Conservation (phyloP, 2,113 vertebrate genomes). For the Phaethornis superciliosus region DNA sequence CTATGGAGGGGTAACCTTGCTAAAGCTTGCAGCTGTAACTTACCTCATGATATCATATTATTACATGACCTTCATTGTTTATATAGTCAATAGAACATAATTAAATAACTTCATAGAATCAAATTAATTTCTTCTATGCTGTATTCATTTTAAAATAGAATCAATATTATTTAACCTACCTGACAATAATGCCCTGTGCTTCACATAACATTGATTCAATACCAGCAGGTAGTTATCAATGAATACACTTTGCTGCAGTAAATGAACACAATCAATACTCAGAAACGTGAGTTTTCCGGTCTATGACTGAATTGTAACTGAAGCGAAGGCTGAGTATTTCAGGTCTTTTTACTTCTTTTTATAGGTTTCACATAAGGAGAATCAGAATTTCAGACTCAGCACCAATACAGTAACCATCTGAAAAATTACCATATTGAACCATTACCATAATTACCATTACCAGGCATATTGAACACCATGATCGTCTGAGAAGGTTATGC, state of each 20-base stretch:
- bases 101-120: conserved; percentile 53
- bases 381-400: not conserved
- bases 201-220: conserved; percentile 64
- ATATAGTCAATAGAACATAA: conserved; percentile 15
- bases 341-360: not conserved
- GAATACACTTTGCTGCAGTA: conserved; percentile 60
- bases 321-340: not conserved
- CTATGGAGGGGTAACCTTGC: not conserved
- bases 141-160: conserved; percentile 56
- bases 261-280: conserved; percentile 62
- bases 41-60: conserved; percentile 31
- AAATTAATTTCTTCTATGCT: conserved; percentile 56
- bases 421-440: not conserved
- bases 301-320: conserved; percentile 17
- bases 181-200: conserved; percentile 23
- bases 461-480: not conserved
- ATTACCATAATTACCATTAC: too few relatives aligned
- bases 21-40: not conserved
- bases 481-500: not conserved
- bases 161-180: conserved; percentile 63
- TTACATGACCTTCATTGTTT: not conserved
- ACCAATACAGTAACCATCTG: not conserved
- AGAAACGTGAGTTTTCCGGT: conserved; percentile 46
- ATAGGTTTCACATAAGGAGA: not conserved
- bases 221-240: conserved; percentile 71